phyloP scores from a whole-genome alignment of 1,140 invertebrate genomes.

The Zaprionus africanus region DNA sequence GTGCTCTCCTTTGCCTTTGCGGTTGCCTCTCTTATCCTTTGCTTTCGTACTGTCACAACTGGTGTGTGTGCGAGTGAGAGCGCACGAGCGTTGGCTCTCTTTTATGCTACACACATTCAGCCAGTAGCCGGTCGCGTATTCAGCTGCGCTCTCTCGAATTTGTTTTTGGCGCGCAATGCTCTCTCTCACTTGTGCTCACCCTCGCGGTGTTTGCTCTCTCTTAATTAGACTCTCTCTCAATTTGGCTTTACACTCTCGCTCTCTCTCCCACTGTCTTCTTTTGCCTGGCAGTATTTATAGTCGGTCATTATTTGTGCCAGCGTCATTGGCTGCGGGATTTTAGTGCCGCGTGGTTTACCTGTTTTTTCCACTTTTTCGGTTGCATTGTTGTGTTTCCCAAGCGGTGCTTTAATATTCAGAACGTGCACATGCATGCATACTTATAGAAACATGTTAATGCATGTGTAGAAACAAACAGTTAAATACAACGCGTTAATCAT shows the following conservation, averaged over 20 bases:
- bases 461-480: background rate
- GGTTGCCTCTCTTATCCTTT: background rate
- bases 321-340: conserved; percentile 35
- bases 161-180: conserved; percentile 23
- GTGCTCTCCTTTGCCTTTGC: conserved; percentile 1
- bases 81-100: background rate
- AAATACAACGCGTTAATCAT: conserved; percentile 5
- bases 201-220: background rate
- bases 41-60: background rate
- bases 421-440: background rate
- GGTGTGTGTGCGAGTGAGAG: background rate
- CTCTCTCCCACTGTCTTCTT: background rate
- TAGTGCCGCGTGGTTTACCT: conserved; percentile 39
- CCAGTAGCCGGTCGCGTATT: conserved; percentile 11
- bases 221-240: no score
- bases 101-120: background rate
- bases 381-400: no score
- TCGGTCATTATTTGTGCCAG: background rate
- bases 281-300: conserved; percentile 56
- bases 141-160: background rate
- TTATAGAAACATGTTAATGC: background rate
- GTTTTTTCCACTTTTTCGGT: no score
- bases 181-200: background rate
- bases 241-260: background rate
- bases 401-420: conserved; percentile 31